These are phyloP conservation scores for Campylorhamphus procurvoides DNA, from an alignment of 2,113 vertebrate genomes.

Conservation along the genomic window DNA sequence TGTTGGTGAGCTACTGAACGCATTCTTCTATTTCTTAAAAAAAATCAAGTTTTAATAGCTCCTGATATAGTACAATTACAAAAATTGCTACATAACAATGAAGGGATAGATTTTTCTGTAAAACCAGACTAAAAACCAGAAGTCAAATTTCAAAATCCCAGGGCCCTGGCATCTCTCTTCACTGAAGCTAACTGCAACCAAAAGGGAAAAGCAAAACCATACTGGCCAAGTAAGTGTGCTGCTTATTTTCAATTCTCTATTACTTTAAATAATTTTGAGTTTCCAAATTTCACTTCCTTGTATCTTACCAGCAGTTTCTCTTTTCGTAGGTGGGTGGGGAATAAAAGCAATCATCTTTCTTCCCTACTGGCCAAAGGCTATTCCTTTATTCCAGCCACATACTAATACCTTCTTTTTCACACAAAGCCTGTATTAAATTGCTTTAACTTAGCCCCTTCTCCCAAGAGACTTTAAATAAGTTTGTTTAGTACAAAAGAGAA, in stretches of 20 bases:
- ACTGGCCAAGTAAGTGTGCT: neutral
- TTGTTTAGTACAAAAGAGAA: neutral
- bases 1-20: conserved; percentile 29
- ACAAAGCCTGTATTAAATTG: accelerated
- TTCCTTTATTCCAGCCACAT: neutral
- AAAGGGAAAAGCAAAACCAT: neutral
- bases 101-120: neutral
- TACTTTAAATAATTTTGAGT: neutral
- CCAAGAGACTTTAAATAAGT: neutral
- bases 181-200: neutral
- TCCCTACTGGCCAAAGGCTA: neutral
- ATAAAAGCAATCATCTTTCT: neutral
- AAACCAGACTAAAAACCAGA: neutral
- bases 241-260: neutral
- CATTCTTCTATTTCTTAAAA: neutral
- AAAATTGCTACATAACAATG: neutral
- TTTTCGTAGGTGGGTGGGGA: neutral
- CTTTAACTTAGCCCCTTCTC: neutral
- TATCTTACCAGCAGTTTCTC: neutral
- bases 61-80: neutral
- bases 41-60: neutral
- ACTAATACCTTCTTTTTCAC: neutral
- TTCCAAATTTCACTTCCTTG: neutral
- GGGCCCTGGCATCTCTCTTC: neutral
- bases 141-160: neutral